These are phyloP conservation scores for Dolichomitus sp. DNA, from an alignment of 2,888 invertebrate species.

Conservation along the genomic window DNA sequence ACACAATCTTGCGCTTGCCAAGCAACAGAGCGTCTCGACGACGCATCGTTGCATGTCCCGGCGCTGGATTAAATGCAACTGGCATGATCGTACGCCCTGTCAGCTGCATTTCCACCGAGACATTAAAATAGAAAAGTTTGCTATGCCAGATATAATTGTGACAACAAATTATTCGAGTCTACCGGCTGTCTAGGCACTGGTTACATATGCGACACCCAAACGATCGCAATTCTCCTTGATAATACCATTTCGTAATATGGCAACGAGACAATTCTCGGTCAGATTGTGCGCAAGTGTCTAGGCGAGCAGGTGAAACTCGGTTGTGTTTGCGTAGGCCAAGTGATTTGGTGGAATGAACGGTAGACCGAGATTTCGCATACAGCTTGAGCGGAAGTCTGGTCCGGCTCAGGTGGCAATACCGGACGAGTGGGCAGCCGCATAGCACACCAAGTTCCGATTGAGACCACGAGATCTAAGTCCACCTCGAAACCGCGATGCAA, in stretches of 20 bases:
- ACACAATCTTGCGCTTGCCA: conserved; percentile 9
- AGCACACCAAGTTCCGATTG: conserved; percentile 38
- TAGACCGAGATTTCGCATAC: conserved; percentile 27
- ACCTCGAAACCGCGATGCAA: conserved; percentile 33
- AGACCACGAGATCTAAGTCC: background rate
- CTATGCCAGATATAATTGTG: conserved; percentile 39
- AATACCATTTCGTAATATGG: conserved; percentile 34
- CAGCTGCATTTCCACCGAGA: conserved; percentile 27
- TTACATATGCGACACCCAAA: conserved; percentile 14
- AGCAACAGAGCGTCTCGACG: background rate
- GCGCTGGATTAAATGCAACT: conserved; percentile 13
- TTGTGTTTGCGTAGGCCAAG: conserved; percentile 4
- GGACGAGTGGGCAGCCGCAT: conserved; percentile 47
- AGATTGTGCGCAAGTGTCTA: background rate
- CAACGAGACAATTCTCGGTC: conserved; percentile 10
- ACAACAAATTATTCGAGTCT: conserved; percentile 54
- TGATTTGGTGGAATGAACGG: background rate
- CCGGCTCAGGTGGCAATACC: conserved; percentile 51
- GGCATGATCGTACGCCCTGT: background rate
- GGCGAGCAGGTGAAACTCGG: conserved; percentile 28
- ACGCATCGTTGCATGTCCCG: conserved; percentile 11
- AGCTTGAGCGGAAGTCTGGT: conserved; percentile 4
- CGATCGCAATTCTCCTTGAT: conserved; percentile 31
- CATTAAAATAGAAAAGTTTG: conserved; percentile 18
- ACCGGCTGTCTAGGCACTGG: conserved; percentile 33